Evolutionary conservation across 2,797 vertebrate genomes (phyloP).

Genomic region (Lagodon rhomboides): DNA sequence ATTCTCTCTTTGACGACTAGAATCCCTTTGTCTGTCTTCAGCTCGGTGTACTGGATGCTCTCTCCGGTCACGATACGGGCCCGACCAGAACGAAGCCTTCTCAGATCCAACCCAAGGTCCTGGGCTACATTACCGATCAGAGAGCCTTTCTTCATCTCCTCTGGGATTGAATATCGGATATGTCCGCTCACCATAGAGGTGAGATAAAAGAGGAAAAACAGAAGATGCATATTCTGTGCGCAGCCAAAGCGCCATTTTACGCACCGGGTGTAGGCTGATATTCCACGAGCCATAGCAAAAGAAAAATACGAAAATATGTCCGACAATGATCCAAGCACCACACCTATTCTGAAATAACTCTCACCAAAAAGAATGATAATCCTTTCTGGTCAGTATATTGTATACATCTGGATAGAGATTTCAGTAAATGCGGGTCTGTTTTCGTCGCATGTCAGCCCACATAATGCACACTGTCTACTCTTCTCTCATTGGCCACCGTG

Average conservation of each 20-base stretch:
- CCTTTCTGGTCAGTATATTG: rapidly evolving
- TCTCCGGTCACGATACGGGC: constrained; percentile 79
- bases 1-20: constrained; percentile 80
- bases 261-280: neutral
- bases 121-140: constrained; percentile 80
- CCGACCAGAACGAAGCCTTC: constrained; percentile 69
- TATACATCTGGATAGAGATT: rapidly evolving
- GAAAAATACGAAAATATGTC: neutral
- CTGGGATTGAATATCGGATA: constrained; percentile 89
- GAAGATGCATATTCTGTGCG: constrained; percentile 48
- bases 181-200: constrained; percentile 63
- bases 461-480: neutral
- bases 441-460: neutral
- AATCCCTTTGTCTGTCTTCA: constrained; percentile 79
- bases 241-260: constrained; percentile 72
- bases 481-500: neutral
- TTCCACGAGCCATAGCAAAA: constrained; percentile 31
- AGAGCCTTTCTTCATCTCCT: constrained; percentile 86
- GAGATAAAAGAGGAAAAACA: constrained; percentile 52
- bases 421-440: neutral
- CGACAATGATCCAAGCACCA: neutral
- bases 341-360: rapidly evolving
- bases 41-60: constrained; percentile 77
- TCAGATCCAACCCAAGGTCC: constrained; percentile 79
- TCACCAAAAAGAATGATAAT: neutral